These are phyloP conservation scores for Drosophila percnosoma DNA, from an alignment of 2,888 invertebrate genomes.

Conservation along the genomic window DNA sequence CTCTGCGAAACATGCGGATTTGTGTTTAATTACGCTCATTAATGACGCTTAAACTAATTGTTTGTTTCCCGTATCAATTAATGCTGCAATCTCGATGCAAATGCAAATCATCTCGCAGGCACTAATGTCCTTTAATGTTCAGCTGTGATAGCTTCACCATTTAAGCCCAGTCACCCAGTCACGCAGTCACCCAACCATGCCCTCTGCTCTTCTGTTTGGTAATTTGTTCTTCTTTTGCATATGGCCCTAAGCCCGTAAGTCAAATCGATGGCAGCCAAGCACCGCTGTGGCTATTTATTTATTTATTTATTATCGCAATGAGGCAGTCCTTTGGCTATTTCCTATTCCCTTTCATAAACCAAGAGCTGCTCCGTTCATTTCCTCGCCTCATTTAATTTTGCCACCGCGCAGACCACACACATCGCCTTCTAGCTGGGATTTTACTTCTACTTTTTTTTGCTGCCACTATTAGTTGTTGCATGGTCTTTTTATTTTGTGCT, in stretches of 20 bases:
- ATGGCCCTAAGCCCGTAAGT: slow-evolving; percentile 47
- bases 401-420: slow-evolving; percentile 57
- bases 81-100: slow-evolving; percentile 29
- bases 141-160: slow-evolving; percentile 42
- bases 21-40: slow-evolving; percentile 11
- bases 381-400: slow-evolving; percentile 62
- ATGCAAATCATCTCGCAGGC: slow-evolving; percentile 51
- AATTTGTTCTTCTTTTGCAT: slow-evolving; percentile 25
- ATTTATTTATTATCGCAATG: slow-evolving; percentile 76
- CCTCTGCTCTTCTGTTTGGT: slow-evolving; percentile 44
- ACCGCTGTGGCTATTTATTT: slow-evolving; percentile 45
- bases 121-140: slow-evolving; percentile 46
- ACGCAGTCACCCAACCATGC: slow-evolving; percentile 53
- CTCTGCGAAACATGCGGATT: not conserved
- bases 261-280: slow-evolving; percentile 42
- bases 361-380: slow-evolving; percentile 47
- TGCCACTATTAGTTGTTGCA: slow-evolving; percentile 67
- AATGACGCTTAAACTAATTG: slow-evolving; percentile 28
- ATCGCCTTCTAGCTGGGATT: slow-evolving; percentile 33
- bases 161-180: slow-evolving; percentile 45
- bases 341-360: slow-evolving; percentile 10
- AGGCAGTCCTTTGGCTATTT: slow-evolving; percentile 60
- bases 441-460: slow-evolving; percentile 3
- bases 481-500: slow-evolving; percentile 25
- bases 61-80: slow-evolving; percentile 42